These are phyloP conservation scores for Periplaneta americana DNA, from an alignment of 1,140 invertebrate genomes.

Conservation along the genomic window DNA sequence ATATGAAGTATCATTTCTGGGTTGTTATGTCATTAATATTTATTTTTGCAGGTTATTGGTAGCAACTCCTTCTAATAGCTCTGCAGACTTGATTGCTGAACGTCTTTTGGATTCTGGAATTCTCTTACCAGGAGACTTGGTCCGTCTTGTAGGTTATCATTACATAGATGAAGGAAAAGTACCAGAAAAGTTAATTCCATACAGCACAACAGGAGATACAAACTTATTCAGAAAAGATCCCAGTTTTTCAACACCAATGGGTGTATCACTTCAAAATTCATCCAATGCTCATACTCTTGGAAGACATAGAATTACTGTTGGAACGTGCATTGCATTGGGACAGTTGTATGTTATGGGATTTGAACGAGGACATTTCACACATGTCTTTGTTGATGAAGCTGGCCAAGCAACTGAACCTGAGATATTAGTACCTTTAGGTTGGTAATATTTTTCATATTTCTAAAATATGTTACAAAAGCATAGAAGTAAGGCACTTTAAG, in stretches of 20 bases:
- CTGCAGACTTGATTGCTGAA: constrained; percentile 73
- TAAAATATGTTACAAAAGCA: too few species aligned
- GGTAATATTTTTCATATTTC: too few species aligned
- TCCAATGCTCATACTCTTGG: constrained; percentile 41
- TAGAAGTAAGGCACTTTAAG: too few species aligned
- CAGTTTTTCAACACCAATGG: not conserved
- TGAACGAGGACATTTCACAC: constrained; percentile 72
- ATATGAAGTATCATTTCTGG: too few species aligned
- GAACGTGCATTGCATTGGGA: constrained; percentile 73
- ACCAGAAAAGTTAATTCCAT: constrained; percentile 57
- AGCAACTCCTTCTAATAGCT: constrained; percentile 83
- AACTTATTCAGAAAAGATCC: not conserved
- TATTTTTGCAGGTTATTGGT: constrained; percentile 63
- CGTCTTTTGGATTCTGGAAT: constrained; percentile 52
- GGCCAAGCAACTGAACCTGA: constrained; percentile 89
- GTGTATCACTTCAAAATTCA: not conserved
- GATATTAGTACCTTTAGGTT: constrained; percentile 64
- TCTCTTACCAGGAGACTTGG: constrained; percentile 55
- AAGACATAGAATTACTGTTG: constrained; percentile 70
- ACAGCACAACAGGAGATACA: constrained; percentile 59
- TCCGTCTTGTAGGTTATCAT: constrained; percentile 62
- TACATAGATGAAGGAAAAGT: constrained; percentile 50
- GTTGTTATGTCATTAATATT: too few species aligned
- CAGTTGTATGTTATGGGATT: constrained; percentile 59
- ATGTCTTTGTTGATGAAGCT: constrained; percentile 86